These are phyloP conservation scores for Silvanus unidentatus DNA, from an alignment of 2,888 invertebrate species.

Conservation along the genomic window DNA sequence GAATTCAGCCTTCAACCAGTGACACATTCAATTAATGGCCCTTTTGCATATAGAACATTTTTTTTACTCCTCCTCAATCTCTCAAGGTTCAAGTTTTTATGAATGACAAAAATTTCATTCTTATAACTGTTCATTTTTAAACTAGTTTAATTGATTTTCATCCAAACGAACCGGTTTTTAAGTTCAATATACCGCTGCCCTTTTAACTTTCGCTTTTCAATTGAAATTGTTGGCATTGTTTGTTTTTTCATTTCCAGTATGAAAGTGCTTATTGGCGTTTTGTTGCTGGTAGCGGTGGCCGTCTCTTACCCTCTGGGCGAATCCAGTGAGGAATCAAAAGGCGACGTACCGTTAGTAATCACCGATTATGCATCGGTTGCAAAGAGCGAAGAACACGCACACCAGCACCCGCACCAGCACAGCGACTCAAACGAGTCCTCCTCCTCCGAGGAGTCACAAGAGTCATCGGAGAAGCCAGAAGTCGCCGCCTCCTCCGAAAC, in stretches of 20 bases:
- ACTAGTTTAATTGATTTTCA: too few relatives aligned
- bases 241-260: conserved; percentile 54
- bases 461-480: conserved; percentile 29
- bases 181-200: too few relatives aligned
- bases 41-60: too few relatives aligned
- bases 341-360: conserved; percentile 41
- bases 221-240: background rate
- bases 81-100: too few relatives aligned
- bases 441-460: conserved; percentile 32
- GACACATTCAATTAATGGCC: too few relatives aligned
- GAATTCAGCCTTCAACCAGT: too few relatives aligned
- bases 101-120: too few relatives aligned
- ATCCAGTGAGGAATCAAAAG: conserved; percentile 30
- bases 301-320: conserved; percentile 60
- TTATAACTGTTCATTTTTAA: too few relatives aligned
- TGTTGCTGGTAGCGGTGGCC: conserved; percentile 50
- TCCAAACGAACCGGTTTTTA: too few relatives aligned
- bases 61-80: too few relatives aligned
- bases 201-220: too few relatives aligned
- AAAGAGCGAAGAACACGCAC: conserved; percentile 34
- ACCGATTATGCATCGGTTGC: conserved; percentile 45
- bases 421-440: conserved; percentile 25
- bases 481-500: too few relatives aligned
- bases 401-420: conserved; percentile 17
- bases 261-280: conserved; percentile 58